A percentile compares a stretch with the other conserved stretches of the same genome.
phyloP scores from a whole-genome alignment of 53 echinoderm and acorn worm genomes.

The Crossaster papposus region DNA sequence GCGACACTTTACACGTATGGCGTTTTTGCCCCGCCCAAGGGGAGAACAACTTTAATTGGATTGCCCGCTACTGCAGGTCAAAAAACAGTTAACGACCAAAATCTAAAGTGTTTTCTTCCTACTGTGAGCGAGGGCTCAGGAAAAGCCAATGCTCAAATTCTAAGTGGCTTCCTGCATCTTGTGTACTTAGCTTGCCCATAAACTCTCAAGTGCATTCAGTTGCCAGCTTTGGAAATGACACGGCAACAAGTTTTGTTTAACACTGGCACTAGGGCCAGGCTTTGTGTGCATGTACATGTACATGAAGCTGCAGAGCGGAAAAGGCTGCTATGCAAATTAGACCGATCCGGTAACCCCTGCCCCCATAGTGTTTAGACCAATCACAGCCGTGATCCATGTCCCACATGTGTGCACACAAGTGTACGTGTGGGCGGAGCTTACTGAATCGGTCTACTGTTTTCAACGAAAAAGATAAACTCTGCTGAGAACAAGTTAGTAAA shows the following conservation, averaged over 20 bases:
- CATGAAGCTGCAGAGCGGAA: neutral
- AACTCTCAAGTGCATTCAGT: neutral
- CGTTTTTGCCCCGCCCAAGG: neutral
- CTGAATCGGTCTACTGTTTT: too few species aligned
- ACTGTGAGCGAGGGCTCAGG: neutral
- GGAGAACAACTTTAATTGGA: conserved; percentile 5
- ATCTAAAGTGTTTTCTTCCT: conserved; percentile 5
- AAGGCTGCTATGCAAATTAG: too few species aligned
- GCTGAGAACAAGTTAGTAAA: too few species aligned
- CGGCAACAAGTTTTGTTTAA: neutral
- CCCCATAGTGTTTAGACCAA: too few species aligned
- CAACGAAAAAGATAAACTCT: too few species aligned
- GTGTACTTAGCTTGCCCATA: neutral
- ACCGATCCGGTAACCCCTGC: too few species aligned
- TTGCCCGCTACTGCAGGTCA: neutral
- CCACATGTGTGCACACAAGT: too few species aligned
- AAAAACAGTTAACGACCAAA: neutral
- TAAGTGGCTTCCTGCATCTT: neutral
- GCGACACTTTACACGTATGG: conserved; percentile 5
- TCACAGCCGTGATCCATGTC: too few species aligned
- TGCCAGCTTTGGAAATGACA: neutral
- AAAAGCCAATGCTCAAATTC: neutral
- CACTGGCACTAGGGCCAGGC: neutral
- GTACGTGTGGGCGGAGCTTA: too few species aligned
- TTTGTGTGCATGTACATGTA: too few species aligned